These are phyloP conservation scores for Picathartes gymnocephalus DNA, from an alignment of 2,113 vertebrate species.

Conservation along the genomic window DNA sequence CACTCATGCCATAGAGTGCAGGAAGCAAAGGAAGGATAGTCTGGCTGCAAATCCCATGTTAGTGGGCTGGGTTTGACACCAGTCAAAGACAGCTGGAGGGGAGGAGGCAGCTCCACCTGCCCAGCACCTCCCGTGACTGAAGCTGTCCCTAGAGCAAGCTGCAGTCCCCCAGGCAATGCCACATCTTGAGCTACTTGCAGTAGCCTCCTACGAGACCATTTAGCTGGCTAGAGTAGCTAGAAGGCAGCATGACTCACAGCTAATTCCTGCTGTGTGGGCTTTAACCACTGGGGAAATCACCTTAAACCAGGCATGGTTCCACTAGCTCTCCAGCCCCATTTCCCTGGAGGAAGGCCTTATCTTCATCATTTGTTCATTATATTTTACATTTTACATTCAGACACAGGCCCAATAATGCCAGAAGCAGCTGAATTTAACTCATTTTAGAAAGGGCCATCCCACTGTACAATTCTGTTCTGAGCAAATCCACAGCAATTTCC, in stretches of 20 bases:
- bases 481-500: neutral
- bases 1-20: rapidly evolving
- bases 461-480: rapidly evolving
- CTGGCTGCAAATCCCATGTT: neutral
- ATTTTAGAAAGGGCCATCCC: neutral
- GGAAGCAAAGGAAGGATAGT: neutral
- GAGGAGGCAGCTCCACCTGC: rapidly evolving
- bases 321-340: neutral
- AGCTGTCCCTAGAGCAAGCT: neutral
- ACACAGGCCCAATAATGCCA: neutral
- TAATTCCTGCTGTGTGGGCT: neutral
- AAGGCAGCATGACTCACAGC: neutral
- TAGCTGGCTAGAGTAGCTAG: neutral
- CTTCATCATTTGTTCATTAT: neutral
- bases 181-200: neutral
- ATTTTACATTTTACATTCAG: neutral
- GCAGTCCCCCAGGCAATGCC: neutral
- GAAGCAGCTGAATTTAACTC: neutral
- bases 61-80: neutral
- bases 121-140: neutral
- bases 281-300: neutral
- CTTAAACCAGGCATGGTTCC: neutral
- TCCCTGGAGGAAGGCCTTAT: neutral
- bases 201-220: neutral
- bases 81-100: neutral